Base-by-base conservation (phyloP, 2,113 vertebrate genomes). In the Sceloporus tristichus region DNA sequence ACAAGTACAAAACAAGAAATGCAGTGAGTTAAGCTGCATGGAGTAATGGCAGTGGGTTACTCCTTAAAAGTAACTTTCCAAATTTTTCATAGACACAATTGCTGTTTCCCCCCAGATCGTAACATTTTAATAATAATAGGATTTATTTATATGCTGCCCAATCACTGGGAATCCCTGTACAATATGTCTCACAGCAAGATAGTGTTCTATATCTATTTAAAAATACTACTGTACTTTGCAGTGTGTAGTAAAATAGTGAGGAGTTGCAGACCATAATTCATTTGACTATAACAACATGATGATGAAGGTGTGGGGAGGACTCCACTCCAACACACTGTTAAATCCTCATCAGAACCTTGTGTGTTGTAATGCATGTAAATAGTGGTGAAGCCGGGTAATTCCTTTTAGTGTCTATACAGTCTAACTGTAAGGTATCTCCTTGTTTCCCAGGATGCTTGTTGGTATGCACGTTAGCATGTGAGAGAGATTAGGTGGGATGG, bases 141-240 rank as follows among this genome's bases (percentile, higher is more conserved):
- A 34, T 34, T 34, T 34, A 34, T 34, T 34, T 34, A 34, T 34
- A 34, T 34, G 34, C 34, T 34, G 34, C 34, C 34, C 34, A 34
- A 34, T 34, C 34, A 34, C 34, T 34, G 34, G 34, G 34, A 34
- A 34, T 48, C 14, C 29, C 23, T 29, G 5, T 74, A 42, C 21
- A 29, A 10, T 48, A 62, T 85, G 9, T 27, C 27, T 73, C 40
- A 11, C 53, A 48, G 7, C 10, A 42, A 79, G 9, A 38, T 81
- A n/a, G 9, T 40, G 40, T 78, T 38, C 14, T 10, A 65, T 82
- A 85, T 92, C 87, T 74, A 0, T 40, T 66, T 82, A 66, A 82
- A 66, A 27, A 21, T 21, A 59, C 3, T 14, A 21, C n/a, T 38
- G 40, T 21, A 74, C 42, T 27, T 75, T 74, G 59, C 10, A 29